Evolutionary conservation across 1,140 invertebrate species (phyloP), one percentile per base, ranked within the genome.

Genomic region (Chymomyza costata): DNA sequence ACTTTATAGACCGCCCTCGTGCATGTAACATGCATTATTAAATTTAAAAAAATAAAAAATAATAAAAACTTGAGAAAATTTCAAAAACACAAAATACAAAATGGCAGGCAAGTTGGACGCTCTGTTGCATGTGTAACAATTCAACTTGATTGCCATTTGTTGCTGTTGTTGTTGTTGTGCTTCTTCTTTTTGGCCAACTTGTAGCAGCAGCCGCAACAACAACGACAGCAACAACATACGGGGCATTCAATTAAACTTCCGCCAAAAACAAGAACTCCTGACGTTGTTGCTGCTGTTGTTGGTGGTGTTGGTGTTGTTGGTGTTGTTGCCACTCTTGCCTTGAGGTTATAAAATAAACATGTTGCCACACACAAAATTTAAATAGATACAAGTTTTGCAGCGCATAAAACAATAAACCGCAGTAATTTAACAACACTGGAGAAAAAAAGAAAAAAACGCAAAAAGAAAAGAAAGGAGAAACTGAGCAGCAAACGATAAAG

Each of bases 291-390:
- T 28, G 14, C 28, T 25, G 13, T 5, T 46, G 28, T 25, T 41
- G 32, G 6, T 18, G 32, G 46, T 50, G 25, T 25, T 55, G 19
- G 45, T 40, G 25, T 17, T 21, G n/a, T 15, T 18, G 8, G 32
- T 28, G 59, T 38, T 32, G 8, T 35, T 43, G 50, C 43, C 32
- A 46, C 46, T 66, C 32, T 34, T 28, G 73, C 81, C 80, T 80
- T 52, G 51, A 62, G 73, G 80, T 73, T 83, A 83, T 83, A 83
- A 83, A 83, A 83, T 67, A 83, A 83, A 83, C 80, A 83, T 83
- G 80, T 83, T 83, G 80, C 80, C 73, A 68, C 69, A 70, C 78
- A 78, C 68, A 81, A 82, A 82, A 82, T 82, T 82, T 82, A 82
- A 82, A 82, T 83, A 83, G 80, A 82, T 76, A 83, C 80, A 82